Evolutionary conservation across 2,888 invertebrate species (phyloP), one percentile per base, ranked within the genome.

Genomic region (Frankliniella intonsa): DNA sequence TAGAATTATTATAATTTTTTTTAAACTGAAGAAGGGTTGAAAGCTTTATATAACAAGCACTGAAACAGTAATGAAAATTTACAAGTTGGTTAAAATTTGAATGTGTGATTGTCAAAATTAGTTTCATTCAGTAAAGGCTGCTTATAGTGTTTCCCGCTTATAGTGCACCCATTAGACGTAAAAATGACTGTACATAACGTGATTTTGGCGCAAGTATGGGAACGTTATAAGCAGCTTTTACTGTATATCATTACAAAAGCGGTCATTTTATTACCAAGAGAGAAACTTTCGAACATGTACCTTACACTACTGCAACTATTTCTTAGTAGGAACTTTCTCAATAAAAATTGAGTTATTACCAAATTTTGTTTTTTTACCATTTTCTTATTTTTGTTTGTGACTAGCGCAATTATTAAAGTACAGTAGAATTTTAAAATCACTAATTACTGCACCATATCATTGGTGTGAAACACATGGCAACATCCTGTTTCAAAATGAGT

Each of bases 261-360:
- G 38, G 38, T 5, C 38, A 38, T 38, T 38, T 38, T 38, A 38
- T 38, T 38, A 38, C 38, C 38, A 38, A 55, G 55, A 55, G 14
- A 55, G 55, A 55, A 55, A 55, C 38, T 55, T 65, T n/a, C 65
- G 3, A n/a, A n/a, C 3, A 65, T 19, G n/a, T n/a, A 17, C 9
- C n/a, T 19, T n/a, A 19, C 1, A n/a, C 65, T 65, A 65, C 17
- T 65, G 65, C 14, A 65, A 65, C n/a, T 65, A 65, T 65, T 65
- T 65, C n/a, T 19, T n/a, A 65, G 17, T 65, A 65, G 65, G 65
- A 65, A 65, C 65, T 65, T 65, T 5, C 65, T 65, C 65, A n/a
- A n/a, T n/a, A 19, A n/a, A 65, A n/a, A 65, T 65, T 65, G 65
- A 65, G n/a, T n/a, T 14, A 65, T 65, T n/a, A 65, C n/a, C 65